Evolutionary conservation across 2,113 vertebrate species (phyloP), one percentile per base, ranked within the genome.

Genomic region (Osmerus eperlanus): DNA sequence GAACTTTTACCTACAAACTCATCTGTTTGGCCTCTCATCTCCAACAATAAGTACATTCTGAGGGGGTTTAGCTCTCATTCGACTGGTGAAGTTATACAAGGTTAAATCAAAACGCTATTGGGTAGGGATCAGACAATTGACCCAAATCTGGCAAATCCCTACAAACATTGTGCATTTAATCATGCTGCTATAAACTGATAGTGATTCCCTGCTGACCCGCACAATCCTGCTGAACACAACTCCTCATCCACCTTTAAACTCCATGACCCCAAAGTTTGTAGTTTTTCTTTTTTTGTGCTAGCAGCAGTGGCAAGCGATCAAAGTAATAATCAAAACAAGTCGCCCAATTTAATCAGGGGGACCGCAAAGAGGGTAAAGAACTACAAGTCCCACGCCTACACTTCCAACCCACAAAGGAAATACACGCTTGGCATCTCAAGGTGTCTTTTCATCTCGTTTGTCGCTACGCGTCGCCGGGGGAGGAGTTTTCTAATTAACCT

Each of bases 401-500:
- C 28, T 54, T 51, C 11, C 65, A 47, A 47, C 5, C 11, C 47
- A 58, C 23, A 23, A 32, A 7, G 13, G 61, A 67, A 58, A 18
- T 16, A 21, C 54, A 60, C 69, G 61, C 47, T 70, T 47, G 1
- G 59, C 18, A 58, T 64, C 74, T 81, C n/a, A 28, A 41, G 68
- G 65, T 47, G 54, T 74, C 72, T 73, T 74, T 74, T 56, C 54
- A 53, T 71, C 82, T 67, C 61, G 65, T 79, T 77, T 68, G 32
- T 67, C 70, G 67, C 66, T 61, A 70, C 77, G 72, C 59, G 77
- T 25, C 7, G 55, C 74, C 47, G 36, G 60, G 77, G 67, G 67
- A 73, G 52, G n/a, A 63, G 55, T 72, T 71, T n/a, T 75, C 73
- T 80, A 78, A 81, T 80, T 79, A 78, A 76, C 67, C 72, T 19